These are phyloP conservation scores for Venustoraphidia nigricollis DNA, from an alignment of 2,888 invertebrate genomes.

Conservation along the genomic window DNA sequence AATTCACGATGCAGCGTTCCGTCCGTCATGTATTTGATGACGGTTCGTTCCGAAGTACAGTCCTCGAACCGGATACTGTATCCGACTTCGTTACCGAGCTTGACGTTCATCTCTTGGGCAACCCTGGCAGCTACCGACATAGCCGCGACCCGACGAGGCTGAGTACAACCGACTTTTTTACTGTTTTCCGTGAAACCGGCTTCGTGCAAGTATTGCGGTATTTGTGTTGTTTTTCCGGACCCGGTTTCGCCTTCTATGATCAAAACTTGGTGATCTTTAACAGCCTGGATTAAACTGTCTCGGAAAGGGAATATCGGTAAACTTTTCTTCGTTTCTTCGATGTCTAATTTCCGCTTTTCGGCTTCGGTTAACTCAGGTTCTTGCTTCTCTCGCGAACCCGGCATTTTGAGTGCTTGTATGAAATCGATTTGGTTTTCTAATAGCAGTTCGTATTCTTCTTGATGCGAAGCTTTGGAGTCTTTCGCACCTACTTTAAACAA, in stretches of 20 bases:
- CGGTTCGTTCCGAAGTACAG: constrained; percentile 92
- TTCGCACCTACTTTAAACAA: constrained; percentile 87
- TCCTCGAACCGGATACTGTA: constrained; percentile 96
- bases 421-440: constrained; percentile 97
- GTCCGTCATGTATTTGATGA: constrained; percentile 98
- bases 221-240: constrained; percentile 97
- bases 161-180: constrained; percentile 92
- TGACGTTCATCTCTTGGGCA: constrained; percentile 93
- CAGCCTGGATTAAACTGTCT: constrained; percentile 77
- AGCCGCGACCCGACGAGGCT: constrained; percentile 93
- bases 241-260: constrained; percentile 99
- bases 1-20: constrained; percentile 96
- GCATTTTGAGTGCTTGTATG: constrained; percentile 74
- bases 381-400: constrained; percentile 46
- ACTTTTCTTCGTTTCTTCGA: constrained; percentile 84
- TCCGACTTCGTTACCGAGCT: constrained; percentile 84
- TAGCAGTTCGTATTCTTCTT: constrained; percentile 81
- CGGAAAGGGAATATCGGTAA: constrained; percentile 89
- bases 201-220: constrained; percentile 94
- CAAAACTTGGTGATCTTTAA: constrained; percentile 73
- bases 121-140: constrained; percentile 99
- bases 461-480: constrained; percentile 42
- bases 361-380: constrained; percentile 46
- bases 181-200: constrained; percentile 73
- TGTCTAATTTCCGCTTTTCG: constrained; percentile 58